Base-by-base conservation (phyloP, 2,113 vertebrate species). In the Daboia siamensis region DNA sequence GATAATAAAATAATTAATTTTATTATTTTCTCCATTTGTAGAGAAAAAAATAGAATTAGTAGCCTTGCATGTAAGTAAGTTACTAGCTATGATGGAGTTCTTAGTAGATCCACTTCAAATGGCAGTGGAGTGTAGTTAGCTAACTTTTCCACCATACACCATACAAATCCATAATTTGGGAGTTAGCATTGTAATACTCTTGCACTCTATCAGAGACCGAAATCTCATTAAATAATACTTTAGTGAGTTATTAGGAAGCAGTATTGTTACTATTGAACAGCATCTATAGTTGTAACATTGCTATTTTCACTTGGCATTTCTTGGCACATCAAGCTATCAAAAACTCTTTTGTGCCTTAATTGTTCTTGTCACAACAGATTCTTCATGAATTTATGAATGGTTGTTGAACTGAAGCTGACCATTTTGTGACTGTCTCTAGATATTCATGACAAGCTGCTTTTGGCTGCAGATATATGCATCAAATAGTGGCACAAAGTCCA, bases 361-460 rank as follows among this genome's bases (percentile, higher is more conserved):
- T 90, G 2, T 59, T 93, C 11, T 92, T 93, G 84, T 90, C 46
- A 90, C 88, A 29, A 48, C 1, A 55, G 44, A 23, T 74, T 92
- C n/a, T 33, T 55, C 64, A 64, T 91, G 15, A 74, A 74, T 1
- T 33, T 91, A 44, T 87, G 52, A 29, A 90, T 51, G 3, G 9
- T 1, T 52, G 44, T 86, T 69, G 46, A 90, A 80, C 24, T 90
- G 46, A 84, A 88, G 57, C n/a, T 59, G 93, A 2, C 39, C 39
- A 56, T 94, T 95, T 92, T 92, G 55, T 94, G 48, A 69, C 93
- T 94, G 84, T 23, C 69, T 33, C 55, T n/a, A 74, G 74, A 86
- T 90, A 1, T 5, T 26, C 51, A 85, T 91, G 92, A 92, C 39
- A 80, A 39, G 3, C 23, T 91, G 54, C 91, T 89, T 33, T 88